Conservation (phyloP, 2,888 invertebrate genomes). For the Octonoba sinensis region DNA sequence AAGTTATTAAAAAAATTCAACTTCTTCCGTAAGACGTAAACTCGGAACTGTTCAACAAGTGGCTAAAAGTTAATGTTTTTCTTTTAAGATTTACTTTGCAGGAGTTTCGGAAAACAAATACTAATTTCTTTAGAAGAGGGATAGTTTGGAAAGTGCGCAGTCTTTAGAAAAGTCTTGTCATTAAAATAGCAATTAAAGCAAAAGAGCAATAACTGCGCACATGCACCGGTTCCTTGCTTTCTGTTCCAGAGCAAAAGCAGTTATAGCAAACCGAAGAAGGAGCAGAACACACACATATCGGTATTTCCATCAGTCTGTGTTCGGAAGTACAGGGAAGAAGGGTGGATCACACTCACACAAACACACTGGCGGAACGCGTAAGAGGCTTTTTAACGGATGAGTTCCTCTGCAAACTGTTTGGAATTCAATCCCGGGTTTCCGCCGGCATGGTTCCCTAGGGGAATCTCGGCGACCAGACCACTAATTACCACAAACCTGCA, state of each 20-base stretch:
- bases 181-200: conserved; percentile 64
- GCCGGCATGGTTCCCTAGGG: conserved; percentile 21
- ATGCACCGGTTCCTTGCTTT: no score
- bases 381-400: conserved; percentile 61
- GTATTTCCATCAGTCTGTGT: conserved; percentile 56
- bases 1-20: no score
- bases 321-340: background rate
- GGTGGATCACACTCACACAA: background rate
- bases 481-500: conserved; percentile 63
- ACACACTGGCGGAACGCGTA: background rate
- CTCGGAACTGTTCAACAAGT: no score
- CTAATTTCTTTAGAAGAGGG: no score
- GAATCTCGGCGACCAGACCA: conserved; percentile 22
- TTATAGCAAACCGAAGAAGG: conserved; percentile 31
- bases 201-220: conserved; percentile 39
- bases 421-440: conserved; percentile 54
- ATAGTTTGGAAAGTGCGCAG: background rate
- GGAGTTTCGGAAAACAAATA: no score
- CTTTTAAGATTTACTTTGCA: no score
- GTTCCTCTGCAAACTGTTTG: conserved; percentile 55
- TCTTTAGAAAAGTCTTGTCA: conserved; percentile 49
- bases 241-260: no score
- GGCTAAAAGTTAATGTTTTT: no score
- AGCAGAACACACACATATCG: conserved; percentile 29
- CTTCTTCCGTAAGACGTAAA: no score